Conservation (phyloP, 2,113 vertebrate genomes). For the Lagenorhynchus albirostris region DNA sequence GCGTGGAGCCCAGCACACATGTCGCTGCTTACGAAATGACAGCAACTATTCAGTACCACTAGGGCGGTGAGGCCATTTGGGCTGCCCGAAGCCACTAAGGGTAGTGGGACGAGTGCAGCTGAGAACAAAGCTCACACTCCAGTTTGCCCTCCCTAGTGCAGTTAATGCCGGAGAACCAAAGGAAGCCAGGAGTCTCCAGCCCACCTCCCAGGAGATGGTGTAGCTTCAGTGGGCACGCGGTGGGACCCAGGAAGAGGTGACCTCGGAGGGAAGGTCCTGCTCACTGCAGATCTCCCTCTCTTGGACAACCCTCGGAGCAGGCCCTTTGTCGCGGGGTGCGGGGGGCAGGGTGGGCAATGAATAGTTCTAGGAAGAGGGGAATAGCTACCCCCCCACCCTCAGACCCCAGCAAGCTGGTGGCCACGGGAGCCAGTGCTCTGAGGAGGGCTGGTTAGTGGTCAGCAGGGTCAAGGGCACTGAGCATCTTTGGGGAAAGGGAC, state of each 20-base stretch:
- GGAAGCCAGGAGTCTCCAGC: neutral
- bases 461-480: neutral
- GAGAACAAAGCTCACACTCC: neutral
- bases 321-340: neutral
- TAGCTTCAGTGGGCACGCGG: neutral
- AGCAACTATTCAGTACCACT: neutral
- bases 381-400: neutral
- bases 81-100: neutral
- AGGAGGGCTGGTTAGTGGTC: neutral
- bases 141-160: neutral
- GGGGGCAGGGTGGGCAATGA: neutral
- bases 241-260: neutral
- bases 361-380: neutral
- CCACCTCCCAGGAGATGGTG: neutral
- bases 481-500: neutral
- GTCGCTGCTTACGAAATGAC: neutral
- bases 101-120: neutral
- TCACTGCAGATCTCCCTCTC: neutral
- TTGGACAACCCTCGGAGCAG: neutral
- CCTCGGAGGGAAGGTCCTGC: neutral
- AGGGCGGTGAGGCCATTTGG: neutral
- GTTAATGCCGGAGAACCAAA: neutral
- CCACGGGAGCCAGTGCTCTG: neutral
- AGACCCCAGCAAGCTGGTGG: neutral
- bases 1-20: neutral